Evolutionary conservation across 92 coral and sea anemone genomes (phyloP).

Genomic region (Meandrina meandrites): DNA sequence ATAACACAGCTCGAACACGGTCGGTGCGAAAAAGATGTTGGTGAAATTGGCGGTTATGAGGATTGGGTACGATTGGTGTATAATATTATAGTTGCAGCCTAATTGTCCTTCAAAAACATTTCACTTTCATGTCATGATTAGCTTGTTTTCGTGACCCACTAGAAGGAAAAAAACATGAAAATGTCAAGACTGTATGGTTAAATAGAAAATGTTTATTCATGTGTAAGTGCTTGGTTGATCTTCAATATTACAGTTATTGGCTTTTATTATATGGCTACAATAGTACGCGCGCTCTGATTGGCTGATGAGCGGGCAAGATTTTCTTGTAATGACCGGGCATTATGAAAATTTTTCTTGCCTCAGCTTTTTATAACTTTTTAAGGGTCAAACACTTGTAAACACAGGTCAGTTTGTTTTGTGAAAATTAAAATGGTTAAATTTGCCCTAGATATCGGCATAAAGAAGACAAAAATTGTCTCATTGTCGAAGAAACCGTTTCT

Average conservation of each 20-base stretch:
- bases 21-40: background rate
- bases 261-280: no score
- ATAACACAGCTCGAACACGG: background rate
- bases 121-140: background rate
- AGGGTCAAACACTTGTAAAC: no score
- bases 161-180: background rate
- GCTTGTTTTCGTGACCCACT: background rate
- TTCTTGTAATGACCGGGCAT: no score
- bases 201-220: background rate
- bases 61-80: background rate
- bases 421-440: no score
- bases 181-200: background rate
- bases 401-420: no score
- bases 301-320: no score
- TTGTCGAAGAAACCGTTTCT: no score
- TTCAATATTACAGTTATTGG: background rate
- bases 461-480: no score
- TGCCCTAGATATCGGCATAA: no score
- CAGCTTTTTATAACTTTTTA: no score
- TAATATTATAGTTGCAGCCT: background rate
- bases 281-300: no score
- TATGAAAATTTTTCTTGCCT: no score
- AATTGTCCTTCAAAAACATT: background rate
- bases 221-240: background rate
- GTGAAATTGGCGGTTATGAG: background rate